phyloP scores from a whole-genome alignment of 2,888 invertebrate species.

The Lithophane ornitopus region DNA sequence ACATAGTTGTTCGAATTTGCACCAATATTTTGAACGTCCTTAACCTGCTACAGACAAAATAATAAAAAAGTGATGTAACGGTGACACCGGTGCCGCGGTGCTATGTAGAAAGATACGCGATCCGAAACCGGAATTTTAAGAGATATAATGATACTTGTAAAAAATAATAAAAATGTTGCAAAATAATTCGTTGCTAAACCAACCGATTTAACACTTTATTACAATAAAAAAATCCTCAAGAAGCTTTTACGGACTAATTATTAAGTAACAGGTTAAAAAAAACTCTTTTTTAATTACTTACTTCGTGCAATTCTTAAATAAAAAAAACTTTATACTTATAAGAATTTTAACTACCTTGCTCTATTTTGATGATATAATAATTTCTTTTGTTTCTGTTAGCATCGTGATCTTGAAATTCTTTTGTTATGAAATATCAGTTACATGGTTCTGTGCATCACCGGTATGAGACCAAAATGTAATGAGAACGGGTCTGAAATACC shows the following conservation, averaged over 20 bases:
- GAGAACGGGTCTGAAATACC: slow-evolving; percentile 20
- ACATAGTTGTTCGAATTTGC: slow-evolving; percentile 10
- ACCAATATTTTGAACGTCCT: slow-evolving; percentile 26
- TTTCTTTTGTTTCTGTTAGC: slow-evolving; percentile 9
- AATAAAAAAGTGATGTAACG: slow-evolving; percentile 46
- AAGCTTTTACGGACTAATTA: background rate
- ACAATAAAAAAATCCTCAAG: background rate
- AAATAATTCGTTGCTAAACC: slow-evolving; percentile 22
- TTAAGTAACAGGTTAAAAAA: background rate
- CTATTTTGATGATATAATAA: slow-evolving; percentile 15
- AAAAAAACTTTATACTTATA: background rate
- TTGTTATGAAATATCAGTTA: slow-evolving; percentile 13
- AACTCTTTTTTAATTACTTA: background rate
- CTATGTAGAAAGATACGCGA: slow-evolving; percentile 48
- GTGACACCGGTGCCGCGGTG: slow-evolving; percentile 5
- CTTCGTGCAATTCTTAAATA: background rate
- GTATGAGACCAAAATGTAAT: slow-evolving; percentile 21
- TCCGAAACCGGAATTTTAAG: slow-evolving; percentile 52
- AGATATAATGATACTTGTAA: slow-evolving; percentile 4
- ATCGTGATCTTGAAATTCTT: slow-evolving; percentile 19
- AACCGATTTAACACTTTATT: background rate
- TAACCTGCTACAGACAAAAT: slow-evolving; percentile 32
- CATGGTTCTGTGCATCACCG: background rate
- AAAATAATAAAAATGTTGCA: slow-evolving; percentile 5
- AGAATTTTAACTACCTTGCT: slow-evolving; percentile 7